Conservation (phyloP, 2,797 vertebrate species). For the Centroberyx gerrardi region DNA sequence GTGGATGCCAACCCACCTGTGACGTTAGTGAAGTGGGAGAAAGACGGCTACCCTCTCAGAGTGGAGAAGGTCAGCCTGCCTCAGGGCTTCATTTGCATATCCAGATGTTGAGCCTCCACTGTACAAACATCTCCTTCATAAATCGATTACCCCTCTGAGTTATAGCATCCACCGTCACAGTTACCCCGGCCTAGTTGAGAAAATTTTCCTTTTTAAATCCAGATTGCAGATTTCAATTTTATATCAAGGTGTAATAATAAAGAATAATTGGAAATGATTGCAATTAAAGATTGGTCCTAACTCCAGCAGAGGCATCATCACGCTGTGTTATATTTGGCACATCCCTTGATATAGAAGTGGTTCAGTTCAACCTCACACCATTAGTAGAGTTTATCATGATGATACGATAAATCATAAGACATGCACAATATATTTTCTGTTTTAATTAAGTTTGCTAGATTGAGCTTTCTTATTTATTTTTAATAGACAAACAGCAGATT, state of each 20-base stretch:
- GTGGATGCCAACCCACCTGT: slow-evolving; percentile 98
- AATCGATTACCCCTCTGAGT: no score
- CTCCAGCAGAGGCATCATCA: not conserved
- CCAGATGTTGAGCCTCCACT: not conserved
- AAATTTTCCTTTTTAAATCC: not conserved
- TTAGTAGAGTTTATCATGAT: no score
- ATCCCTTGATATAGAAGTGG: not conserved
- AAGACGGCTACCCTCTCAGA: slow-evolving; percentile 95
- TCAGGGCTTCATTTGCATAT: not conserved
- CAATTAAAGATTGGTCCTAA: not conserved
- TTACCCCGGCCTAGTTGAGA: not conserved
- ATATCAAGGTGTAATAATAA: not conserved
- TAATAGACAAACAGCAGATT: no score
- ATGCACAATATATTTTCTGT: no score
- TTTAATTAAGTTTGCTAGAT: no score
- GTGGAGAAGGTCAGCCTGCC: slow-evolving; percentile 84
- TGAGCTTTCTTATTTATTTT: no score
- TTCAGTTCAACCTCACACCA: not conserved
- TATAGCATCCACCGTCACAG: no score
- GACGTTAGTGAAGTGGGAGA: slow-evolving; percentile 97
- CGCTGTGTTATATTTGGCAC: not conserved
- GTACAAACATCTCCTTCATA: not conserved
- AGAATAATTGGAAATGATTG: not conserved
- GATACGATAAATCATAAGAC: no score
- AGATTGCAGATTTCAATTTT: no score